Evolutionary conservation across 2,888 invertebrate genomes (phyloP).

Genomic region (Neria commutata): DNA sequence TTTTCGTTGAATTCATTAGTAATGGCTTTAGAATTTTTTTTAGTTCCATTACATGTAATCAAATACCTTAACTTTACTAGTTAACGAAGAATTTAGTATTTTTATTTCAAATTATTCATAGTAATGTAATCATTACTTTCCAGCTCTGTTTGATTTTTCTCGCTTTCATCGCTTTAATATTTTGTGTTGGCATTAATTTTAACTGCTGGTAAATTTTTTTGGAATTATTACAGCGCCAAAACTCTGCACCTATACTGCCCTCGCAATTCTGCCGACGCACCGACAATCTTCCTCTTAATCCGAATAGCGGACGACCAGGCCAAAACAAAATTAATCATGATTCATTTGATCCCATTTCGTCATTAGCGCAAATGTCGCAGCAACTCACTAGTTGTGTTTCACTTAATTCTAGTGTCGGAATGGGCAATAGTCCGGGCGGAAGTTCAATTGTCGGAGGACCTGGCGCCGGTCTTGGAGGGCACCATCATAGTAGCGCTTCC

Average conservation of each 20-base stretch:
- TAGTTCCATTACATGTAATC: too few relatives aligned
- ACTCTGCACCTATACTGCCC: constrained; percentile 38
- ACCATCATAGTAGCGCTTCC: constrained; percentile 1
- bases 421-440: constrained; percentile 41
- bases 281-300: constrained; percentile 72
- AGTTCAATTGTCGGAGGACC: background rate
- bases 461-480: background rate
- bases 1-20: background rate
- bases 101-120: background rate
- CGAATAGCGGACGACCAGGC: constrained; percentile 66
- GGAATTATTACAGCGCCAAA: constrained; percentile 41
- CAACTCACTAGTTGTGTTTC: constrained; percentile 80
- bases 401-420: constrained; percentile 59
- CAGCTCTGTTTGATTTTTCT: too few relatives aligned
- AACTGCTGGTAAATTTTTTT: too few relatives aligned
- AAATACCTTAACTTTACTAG: too few relatives aligned
- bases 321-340: constrained; percentile 70
- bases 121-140: too few relatives aligned
- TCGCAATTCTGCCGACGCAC: constrained; percentile 62
- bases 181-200: too few relatives aligned
- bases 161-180: too few relatives aligned
- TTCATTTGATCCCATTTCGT: constrained; percentile 91
- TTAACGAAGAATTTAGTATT: background rate
- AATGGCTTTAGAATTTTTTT: too few relatives aligned
- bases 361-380: constrained; percentile 93